Percentiles rank a stretch among this genome's conserved stretches.
Evolutionary conservation across 2,113 vertebrate genomes (phyloP).

Genomic region (Piaya cayana): DNA sequence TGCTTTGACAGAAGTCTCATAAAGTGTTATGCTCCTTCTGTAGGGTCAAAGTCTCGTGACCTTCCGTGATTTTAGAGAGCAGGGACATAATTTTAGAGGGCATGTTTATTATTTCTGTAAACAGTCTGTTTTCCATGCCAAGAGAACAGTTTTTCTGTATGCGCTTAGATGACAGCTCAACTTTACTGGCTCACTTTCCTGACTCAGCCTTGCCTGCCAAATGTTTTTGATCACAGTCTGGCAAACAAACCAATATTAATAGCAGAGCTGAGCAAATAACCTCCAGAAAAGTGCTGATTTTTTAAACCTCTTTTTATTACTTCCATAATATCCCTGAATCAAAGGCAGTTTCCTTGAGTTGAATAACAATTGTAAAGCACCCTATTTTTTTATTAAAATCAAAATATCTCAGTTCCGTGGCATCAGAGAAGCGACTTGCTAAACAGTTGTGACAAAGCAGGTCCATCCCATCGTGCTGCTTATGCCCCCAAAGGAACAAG

Average conservation of each 20-base stretch:
- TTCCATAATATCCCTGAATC: not conserved
- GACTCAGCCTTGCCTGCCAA: constrained; percentile 17
- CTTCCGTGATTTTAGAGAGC: constrained; percentile 21
- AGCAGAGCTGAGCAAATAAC: constrained; percentile 34
- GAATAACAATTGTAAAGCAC: not conserved
- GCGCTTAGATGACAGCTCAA: constrained; percentile 43
- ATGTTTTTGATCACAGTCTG: constrained; percentile 65
- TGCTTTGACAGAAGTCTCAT: constrained; percentile 63
- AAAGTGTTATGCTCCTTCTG: constrained; percentile 56
- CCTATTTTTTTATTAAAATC: not conserved
- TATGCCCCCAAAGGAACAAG: not conserved
- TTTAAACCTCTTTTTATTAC: not conserved
- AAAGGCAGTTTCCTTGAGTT: not conserved
- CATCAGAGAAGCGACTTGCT: not conserved
- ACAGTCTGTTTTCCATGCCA: constrained; percentile 43
- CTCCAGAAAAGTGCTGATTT: constrained; percentile 23
- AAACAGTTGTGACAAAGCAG: not conserved
- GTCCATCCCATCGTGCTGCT: not conserved
- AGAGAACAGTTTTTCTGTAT: not conserved
- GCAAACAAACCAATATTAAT: constrained; percentile 44
- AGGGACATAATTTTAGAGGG: constrained; percentile 40
- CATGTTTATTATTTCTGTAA: constrained; percentile 64
- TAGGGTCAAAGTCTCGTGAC: constrained; percentile 40
- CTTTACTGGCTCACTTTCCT: constrained; percentile 37
- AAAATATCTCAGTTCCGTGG: not conserved